Evolutionary conservation across 2,113 vertebrate genomes (phyloP).

Genomic region (Laticauda laticaudata): DNA sequence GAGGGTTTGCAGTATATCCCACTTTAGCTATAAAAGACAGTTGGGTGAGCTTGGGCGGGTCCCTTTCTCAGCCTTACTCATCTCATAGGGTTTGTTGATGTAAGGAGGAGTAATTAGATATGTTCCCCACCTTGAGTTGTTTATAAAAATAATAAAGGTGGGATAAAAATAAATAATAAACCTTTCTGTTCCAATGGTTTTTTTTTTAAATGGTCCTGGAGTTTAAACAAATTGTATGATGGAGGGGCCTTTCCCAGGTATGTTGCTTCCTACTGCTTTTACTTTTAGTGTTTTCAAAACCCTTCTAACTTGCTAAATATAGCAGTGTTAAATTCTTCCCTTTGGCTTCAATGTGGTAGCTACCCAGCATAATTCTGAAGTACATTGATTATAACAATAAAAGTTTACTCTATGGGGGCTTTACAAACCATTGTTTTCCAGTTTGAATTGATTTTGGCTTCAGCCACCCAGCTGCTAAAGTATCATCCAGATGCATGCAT

Average conservation of each 20-base stretch:
- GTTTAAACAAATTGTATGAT: background rate
- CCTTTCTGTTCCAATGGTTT: background rate
- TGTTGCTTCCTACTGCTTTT: background rate
- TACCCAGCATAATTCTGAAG: background rate
- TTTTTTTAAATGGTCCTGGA: background rate
- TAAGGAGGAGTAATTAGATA: no score
- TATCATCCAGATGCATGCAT: background rate
- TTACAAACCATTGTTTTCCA: background rate
- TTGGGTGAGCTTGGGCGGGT: no score
- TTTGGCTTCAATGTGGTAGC: background rate
- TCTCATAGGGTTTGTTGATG: no score
- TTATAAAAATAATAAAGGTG: no score
- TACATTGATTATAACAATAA: background rate
- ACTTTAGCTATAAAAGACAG: no score
- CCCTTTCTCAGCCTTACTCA: no score
- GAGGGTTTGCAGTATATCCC: background rate
- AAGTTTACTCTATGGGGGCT: background rate
- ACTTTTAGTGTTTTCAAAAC: background rate
- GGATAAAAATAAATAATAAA: background rate
- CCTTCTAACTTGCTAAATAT: background rate
- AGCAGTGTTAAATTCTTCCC: background rate
- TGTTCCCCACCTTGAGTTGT: no score
- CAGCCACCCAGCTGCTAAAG: background rate
- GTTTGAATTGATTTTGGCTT: background rate
- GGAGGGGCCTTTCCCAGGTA: background rate